Evolutionary conservation across 2,113 vertebrate genomes (phyloP).

Genomic region (Antigone vipio): DNA sequence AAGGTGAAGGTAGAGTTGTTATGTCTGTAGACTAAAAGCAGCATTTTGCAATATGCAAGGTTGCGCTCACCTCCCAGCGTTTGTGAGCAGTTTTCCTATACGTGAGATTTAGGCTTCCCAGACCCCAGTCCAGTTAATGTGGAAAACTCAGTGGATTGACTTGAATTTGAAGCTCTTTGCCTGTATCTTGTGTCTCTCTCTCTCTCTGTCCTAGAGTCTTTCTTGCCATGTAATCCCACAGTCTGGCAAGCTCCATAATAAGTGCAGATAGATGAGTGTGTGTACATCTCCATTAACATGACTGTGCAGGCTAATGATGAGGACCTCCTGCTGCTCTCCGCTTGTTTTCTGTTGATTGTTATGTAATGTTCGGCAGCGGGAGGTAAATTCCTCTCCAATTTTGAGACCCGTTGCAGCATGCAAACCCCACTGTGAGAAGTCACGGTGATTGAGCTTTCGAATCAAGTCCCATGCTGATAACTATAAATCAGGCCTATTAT

Average conservation of each 20-base stretch:
- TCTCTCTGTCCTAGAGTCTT: not conserved
- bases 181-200: not conserved
- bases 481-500: slow-evolving; percentile 83
- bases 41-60: not conserved
- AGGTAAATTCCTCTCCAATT: slow-evolving; percentile 87
- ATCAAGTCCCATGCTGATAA: slow-evolving; percentile 80
- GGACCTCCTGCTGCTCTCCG: slow-evolving; percentile 77
- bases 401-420: slow-evolving; percentile 77
- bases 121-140: accelerated
- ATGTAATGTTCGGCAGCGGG: slow-evolving; percentile 84
- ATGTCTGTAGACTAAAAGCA: not conserved
- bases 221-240: not conserved
- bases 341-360: slow-evolving; percentile 86
- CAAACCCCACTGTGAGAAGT: slow-evolving; percentile 79
- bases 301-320: slow-evolving; percentile 69
- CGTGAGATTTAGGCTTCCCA: not conserved
- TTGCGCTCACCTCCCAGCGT: accelerated
- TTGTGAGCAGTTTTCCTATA: accelerated
- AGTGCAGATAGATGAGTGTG: slow-evolving; percentile 61
- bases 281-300: slow-evolving; percentile 70
- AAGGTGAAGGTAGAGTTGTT: not conserved
- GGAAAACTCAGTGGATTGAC: not conserved
- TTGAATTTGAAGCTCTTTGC: not conserved
- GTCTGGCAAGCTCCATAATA: slow-evolving; percentile 57
- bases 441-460: slow-evolving; percentile 81